Percentiles rank a stretch among this genome's conserved stretches.
Evolutionary conservation across 1,140 invertebrate species (phyloP).

Genomic region (Drosophila bocqueti): DNA sequence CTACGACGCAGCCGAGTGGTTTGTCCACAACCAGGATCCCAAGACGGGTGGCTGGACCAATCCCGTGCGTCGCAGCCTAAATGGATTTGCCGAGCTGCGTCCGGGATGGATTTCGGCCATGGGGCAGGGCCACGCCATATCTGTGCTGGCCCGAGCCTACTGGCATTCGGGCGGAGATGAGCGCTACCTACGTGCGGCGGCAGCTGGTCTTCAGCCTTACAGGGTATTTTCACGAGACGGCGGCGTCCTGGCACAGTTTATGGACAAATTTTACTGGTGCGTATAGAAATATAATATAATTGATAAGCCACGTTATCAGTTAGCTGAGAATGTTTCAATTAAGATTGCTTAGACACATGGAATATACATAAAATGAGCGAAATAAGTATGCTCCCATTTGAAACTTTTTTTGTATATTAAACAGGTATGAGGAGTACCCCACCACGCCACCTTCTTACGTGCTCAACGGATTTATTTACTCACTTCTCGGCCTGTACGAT

Average conservation of each 20-base stretch:
- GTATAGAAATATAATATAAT: slow-evolving; percentile 5
- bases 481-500: slow-evolving; percentile 98
- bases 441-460: slow-evolving; percentile 97
- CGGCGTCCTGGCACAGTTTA: slow-evolving; percentile 94
- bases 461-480: slow-evolving; percentile 99
- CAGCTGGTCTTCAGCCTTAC: slow-evolving; percentile 93
- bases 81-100: slow-evolving; percentile 91
- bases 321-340: background rate
- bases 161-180: slow-evolving; percentile 91
- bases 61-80: slow-evolving; percentile 92
- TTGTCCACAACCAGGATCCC: slow-evolving; percentile 93
- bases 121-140: slow-evolving; percentile 98
- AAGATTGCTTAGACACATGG: background rate
- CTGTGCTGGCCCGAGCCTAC: slow-evolving; percentile 95
- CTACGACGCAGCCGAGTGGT: slow-evolving; percentile 96
- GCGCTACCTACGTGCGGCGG: slow-evolving; percentile 92
- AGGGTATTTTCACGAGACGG: slow-evolving; percentile 89
- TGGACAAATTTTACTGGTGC: slow-evolving; percentile 92
- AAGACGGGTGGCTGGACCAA: slow-evolving; percentile 95
- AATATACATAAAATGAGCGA: background rate
- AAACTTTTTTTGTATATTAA: too few species aligned
- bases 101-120: slow-evolving; percentile 98
- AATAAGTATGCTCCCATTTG: too few species aligned
- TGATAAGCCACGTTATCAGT: background rate
- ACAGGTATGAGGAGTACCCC: slow-evolving; percentile 99